phyloP scores from a whole-genome alignment of 1,140 invertebrate genomes.

The Listronotus bonariensis region DNA sequence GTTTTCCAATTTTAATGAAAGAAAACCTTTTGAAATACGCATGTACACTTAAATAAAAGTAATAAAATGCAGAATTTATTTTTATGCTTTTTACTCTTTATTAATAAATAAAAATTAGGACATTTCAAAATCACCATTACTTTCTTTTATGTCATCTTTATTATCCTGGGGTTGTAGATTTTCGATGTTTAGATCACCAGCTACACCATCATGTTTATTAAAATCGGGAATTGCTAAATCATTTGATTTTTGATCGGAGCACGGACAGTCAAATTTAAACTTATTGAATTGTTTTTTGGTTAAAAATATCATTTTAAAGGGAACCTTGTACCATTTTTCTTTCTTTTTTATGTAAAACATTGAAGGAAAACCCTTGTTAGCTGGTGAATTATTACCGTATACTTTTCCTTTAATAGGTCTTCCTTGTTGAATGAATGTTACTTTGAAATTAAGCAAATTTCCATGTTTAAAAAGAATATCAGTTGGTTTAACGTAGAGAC shows the following conservation, averaged over 20 bases:
- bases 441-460: conserved; percentile 32
- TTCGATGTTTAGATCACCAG: neutral
- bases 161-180: neutral
- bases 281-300: conserved; percentile 32
- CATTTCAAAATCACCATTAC: conserved; percentile 9
- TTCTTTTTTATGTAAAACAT: conserved; percentile 34
- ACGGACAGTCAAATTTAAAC: conserved; percentile 1
- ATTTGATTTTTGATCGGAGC: neutral
- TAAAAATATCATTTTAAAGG: conserved; percentile 35
- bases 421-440: conserved; percentile 25
- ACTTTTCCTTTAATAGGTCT: conserved; percentile 22
- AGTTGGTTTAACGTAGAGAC: conserved; percentile 27
- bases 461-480: conserved; percentile 37
- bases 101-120: neutral
- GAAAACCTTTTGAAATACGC: no score
- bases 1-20: no score
- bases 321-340: conserved; percentile 30
- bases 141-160: neutral
- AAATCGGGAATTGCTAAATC: neutral
- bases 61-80: no score
- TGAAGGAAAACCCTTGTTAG: conserved; percentile 36
- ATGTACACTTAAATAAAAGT: no score
- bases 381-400: conserved; percentile 38
- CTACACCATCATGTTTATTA: neutral
- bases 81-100: no score